Percentiles rank a stretch among this genome's conserved stretches.
Evolutionary conservation across 2,888 invertebrate species (phyloP).

Genomic region (Bibio marci): DNA sequence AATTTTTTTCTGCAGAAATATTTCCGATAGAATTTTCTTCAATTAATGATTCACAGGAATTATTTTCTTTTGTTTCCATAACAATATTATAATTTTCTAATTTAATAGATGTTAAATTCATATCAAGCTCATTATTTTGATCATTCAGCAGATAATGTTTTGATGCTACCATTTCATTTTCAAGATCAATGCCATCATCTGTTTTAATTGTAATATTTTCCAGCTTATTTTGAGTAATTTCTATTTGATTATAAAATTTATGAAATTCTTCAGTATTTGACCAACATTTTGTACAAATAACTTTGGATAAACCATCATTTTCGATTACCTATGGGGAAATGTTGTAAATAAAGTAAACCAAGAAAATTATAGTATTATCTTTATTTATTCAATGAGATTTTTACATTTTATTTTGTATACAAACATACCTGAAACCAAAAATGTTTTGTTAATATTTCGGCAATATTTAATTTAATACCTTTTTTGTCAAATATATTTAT

Average conservation of each 20-base stretch:
- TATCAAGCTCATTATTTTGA: not conserved
- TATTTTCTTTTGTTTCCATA: too few species aligned
- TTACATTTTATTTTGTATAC: not conserved
- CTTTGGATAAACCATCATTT: conserved; percentile 22
- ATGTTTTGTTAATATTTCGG: conserved; percentile 19
- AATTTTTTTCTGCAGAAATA: too few species aligned
- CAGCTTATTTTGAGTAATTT: conserved; percentile 19
- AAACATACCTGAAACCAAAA: conserved; percentile 26
- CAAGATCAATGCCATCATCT: not conserved
- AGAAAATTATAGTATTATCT: conserved; percentile 1
- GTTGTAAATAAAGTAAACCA: too few species aligned
- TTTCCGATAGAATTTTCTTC: too few species aligned
- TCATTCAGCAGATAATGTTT: not conserved
- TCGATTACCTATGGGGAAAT: conserved; percentile 16
- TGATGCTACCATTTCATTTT: too few species aligned
- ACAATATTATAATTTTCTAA: not conserved
- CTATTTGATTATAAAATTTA: conserved; percentile 21
- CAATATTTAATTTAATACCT: conserved; percentile 15
- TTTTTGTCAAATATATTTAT: too few species aligned
- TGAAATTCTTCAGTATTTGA: conserved; percentile 22
- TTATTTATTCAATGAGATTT: not conserved
- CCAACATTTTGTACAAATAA: conserved; percentile 23
- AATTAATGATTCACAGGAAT: too few species aligned
- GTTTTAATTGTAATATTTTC: not conserved
- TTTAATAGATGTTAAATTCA: not conserved